Evolutionary conservation across 2,888 invertebrate species (phyloP), one percentile per base, ranked within the genome.

Genomic region (Ernsta delagoae): DNA sequence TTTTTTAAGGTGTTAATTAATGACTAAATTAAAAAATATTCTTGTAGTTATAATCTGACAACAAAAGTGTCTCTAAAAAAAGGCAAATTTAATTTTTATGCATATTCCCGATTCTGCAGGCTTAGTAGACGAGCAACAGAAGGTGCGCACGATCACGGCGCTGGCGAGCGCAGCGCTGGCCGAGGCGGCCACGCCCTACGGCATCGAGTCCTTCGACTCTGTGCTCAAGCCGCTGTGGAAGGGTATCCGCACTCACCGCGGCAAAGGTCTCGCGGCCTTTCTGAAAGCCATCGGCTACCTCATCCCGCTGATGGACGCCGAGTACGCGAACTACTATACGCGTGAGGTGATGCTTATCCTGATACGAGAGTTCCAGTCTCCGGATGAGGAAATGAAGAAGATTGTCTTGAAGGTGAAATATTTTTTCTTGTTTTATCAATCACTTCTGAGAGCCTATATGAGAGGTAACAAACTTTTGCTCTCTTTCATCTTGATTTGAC

Each of bases 331-430:
- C 89, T 99, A 99, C 88, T 99, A 99, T 85, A 99, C 99, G 0
- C 95, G 99, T 78, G 99, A 99, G 96, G 99, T 99, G 86, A 99
- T 99, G 99, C 83, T 94, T 43, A 99, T 99, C 88, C 94, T 99
- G 36, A 99, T 99, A 79, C 96, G 99, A 89, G 99, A 99, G 94
- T 99, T 99, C 89, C 99, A 99, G 91, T 99, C 99, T 70, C 99
- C 99, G 0, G 99, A 99, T 88, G 99, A 99, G 89, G 99, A 99
- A 95, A 99, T 99, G 99, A 99, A 99, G 90, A 99, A 99, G 87
- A 99, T 99, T 93, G 99, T 99, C 0, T 94, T 99, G 74, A 99
- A 99, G 95, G 98, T 96, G 74, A 64, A 5, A 41, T n/a, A n/a
- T n/a, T n/a, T n/a, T n/a, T n/a, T n/a, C n/a, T n/a, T n/a, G n/a